These are phyloP conservation scores for Ceryle rudis DNA, from an alignment of 2,797 vertebrate genomes.

Conservation along the genomic window DNA sequence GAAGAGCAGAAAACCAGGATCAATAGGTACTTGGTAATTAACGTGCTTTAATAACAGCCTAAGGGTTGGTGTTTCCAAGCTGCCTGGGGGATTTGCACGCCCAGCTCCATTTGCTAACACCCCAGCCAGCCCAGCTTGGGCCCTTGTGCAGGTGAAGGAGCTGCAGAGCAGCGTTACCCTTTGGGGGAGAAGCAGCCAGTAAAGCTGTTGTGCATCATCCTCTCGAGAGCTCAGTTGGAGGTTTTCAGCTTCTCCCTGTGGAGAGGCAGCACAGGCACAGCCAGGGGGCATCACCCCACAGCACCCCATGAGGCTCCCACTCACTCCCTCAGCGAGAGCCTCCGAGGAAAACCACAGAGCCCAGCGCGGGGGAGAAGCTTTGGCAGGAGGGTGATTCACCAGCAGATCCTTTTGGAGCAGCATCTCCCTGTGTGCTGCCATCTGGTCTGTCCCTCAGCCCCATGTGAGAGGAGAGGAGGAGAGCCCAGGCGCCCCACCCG, in stretches of 20 bases:
- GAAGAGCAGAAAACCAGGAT: neutral
- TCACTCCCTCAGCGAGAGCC: fast-evolving
- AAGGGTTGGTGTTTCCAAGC: neutral
- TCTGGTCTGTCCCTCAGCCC: constrained; percentile 43
- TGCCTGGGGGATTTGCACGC: neutral
- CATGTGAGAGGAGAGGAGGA: neutral
- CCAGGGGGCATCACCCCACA: neutral
- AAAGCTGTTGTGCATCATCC: fast-evolving
- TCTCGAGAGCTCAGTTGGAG: fast-evolving
- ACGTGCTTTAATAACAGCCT: constrained; percentile 26
- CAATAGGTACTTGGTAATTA: constrained; percentile 49
- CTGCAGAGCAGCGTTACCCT: fast-evolving
- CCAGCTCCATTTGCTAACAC: neutral
- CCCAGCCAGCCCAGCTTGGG: neutral
- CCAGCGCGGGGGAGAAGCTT: neutral
- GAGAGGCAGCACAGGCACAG: neutral
- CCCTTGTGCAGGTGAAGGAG: neutral
- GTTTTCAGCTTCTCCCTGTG: neutral
- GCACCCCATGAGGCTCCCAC: fast-evolving
- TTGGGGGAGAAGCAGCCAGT: neutral
- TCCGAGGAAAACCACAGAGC: neutral
- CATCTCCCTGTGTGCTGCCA: neutral
- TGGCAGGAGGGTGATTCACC: constrained; percentile 30
- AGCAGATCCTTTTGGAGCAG: neutral
- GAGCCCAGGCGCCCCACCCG: neutral